Evolutionary conservation across 1,140 invertebrate species (phyloP).

Genomic region (Drosophila suzukii): DNA sequence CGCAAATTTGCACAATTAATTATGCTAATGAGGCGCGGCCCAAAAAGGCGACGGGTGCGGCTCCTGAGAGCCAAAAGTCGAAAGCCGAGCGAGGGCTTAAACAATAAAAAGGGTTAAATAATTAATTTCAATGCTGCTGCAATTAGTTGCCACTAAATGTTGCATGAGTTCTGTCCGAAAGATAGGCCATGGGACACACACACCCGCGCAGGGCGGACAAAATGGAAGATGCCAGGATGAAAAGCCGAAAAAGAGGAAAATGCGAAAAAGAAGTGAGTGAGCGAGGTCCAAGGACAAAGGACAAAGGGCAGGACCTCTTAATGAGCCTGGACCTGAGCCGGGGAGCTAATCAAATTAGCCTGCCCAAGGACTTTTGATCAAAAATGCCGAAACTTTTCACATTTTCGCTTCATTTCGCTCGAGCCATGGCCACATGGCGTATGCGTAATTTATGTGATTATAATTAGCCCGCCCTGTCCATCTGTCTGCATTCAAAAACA

Average conservation of each 20-base stretch:
- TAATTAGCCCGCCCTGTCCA: conserved; percentile 55
- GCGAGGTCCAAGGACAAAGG: conserved; percentile 31
- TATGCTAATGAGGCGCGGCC: conserved; percentile 77
- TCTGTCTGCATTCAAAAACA: conserved; percentile 20
- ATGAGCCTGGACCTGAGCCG: conserved; percentile 44
- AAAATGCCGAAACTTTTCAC: conserved; percentile 62
- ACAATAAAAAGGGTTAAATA: conserved; percentile 83
- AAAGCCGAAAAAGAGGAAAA: conserved; percentile 24
- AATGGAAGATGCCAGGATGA: conserved; percentile 14
- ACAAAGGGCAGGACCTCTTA: conserved; percentile 56
- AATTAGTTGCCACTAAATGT: conserved; percentile 83
- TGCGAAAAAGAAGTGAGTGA: neutral
- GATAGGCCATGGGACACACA: conserved; percentile 43
- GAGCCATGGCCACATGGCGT: conserved; percentile 62
- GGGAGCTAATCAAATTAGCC: conserved; percentile 75
- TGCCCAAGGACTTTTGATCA: conserved; percentile 71
- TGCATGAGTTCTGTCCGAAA: conserved; percentile 68
- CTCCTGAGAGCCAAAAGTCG: conserved; percentile 8
- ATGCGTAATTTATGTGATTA: conserved; percentile 78
- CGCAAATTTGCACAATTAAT: conserved; percentile 83
- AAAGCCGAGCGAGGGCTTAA: conserved; percentile 60
- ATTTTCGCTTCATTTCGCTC: conserved; percentile 54
- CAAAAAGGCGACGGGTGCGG: conserved; percentile 58
- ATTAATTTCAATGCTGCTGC: conserved; percentile 82
- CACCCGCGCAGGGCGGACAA: conserved; percentile 13